Base-by-base conservation (phyloP, 2,888 invertebrate species). In the Caradrina kadenii region DNA sequence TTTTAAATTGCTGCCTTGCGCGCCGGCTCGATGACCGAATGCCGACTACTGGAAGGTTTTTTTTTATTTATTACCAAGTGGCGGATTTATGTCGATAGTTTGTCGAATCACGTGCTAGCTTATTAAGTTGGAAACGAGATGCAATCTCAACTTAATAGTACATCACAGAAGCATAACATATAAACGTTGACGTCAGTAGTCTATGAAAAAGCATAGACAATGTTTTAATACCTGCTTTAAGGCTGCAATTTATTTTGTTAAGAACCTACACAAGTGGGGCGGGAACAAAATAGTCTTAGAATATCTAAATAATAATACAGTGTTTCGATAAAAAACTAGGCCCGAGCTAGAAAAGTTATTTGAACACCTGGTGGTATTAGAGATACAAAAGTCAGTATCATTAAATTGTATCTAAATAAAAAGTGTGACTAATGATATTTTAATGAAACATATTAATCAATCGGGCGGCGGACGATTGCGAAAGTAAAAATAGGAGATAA, bases 1-100 rank as follows among this genome's bases (percentile, higher is more conserved):
- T 94, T 93, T 93, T 92, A 93, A 94, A 94, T 93, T 93, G 90
- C 91, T 89, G 87, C 80, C 87, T 88, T 86, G 84, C 84, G 83
- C 78, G 54, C 73, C 70, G 72, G 77, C 84, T 80, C 85, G 87
- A 84, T 86, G 86, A 85, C 85, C 86, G 84, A 85, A 79, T 85
- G 66, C 80, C 77, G 89, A 90, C 92, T 92, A 92, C 93, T 86
- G 92, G 84, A 89, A 61, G 70, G 1, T 73, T 73, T 82, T 84
- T n/a, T 91, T 89, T 87, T 86, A 88, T 88, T 89, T 88, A 89
- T 88, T 81, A 82, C 72, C 72, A 76, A 87, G 87, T 87, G 86
- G 79, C 85, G 87, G 77, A 79, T 82, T 79, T 73, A 77, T 80
- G 84, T 86, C 85, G 86, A 84, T 84, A 80, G 74, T 78, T 81